These are phyloP conservation scores for Elephas maximus DNA, from an alignment of 2,113 vertebrate genomes.

Conservation along the genomic window DNA sequence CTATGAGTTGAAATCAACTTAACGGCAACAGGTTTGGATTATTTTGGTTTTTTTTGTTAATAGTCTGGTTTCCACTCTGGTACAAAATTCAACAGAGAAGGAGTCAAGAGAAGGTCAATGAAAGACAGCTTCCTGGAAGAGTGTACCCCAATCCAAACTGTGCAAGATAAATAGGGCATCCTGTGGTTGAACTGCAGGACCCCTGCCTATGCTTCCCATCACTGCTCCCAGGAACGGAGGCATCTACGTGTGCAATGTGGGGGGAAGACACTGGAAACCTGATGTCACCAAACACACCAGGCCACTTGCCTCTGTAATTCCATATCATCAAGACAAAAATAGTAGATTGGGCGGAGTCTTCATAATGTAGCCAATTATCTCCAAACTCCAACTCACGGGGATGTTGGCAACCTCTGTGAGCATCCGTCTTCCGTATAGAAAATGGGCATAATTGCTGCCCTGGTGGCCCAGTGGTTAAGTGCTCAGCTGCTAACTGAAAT, in stretches of 20 bases:
- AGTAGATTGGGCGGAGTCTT: neutral
- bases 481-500: neutral
- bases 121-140: neutral
- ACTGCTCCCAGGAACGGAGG: fast-evolving
- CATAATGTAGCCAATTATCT: neutral
- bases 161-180: neutral
- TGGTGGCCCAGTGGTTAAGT: too few species aligned
- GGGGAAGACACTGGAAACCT: fast-evolving
- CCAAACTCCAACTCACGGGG: neutral
- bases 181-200: neutral
- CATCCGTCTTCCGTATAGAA: neutral
- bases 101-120: neutral
- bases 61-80: neutral
- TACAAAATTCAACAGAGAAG: neutral
- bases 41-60: too few species aligned
- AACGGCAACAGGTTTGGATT: too few species aligned
- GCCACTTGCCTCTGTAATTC: neutral
- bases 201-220: fast-evolving
- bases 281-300: neutral
- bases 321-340: neutral
- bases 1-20: too few species aligned
- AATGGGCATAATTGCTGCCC: neutral
- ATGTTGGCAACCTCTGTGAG: too few species aligned
- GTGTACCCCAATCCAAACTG: too few species aligned
- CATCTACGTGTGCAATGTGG: fast-evolving